Base-by-base conservation (phyloP, 1,140 invertebrate species). In the Drosophila arawakana region DNA sequence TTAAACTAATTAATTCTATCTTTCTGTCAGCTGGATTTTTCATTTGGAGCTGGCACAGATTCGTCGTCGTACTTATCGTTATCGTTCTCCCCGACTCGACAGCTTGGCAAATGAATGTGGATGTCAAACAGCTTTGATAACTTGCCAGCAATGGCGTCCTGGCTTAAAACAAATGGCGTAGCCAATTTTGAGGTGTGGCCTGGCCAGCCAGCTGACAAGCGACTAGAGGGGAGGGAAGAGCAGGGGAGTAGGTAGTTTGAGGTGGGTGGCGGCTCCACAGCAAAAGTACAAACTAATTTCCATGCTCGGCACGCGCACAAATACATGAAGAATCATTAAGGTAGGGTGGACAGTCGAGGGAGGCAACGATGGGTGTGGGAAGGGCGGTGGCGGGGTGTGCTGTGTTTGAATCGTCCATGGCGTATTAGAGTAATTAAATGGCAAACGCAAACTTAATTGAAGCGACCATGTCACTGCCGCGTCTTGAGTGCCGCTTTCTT, bases 371-470 rank as follows among this genome's bases (percentile, higher is more conserved):
- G 18, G 18, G 18, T 21, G 18, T 21, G 3, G 25, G 25, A 30
- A 3, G 25, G 25, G 25, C 59, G 78, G 58, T 73, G 73, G 49
- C 47, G 58, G 13, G 58, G 25, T 30, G 2, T 30, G 25, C 25
- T 30, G 3, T 34, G 67, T 21, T 57, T 65, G 67, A 15, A 59
- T 18, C 35, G 61, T 72, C 44, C 54, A 34, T 59, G n/a, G 65
- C 47, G 67, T 84, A 91, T 91, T 88, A 88, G 71, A 89, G 76
- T 91, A 91, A 91, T 91, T 91, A 91, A 91, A 91, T 88, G 84
- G 75, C 88, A 72, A 84, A 76, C 78, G 75, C 68, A 76, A 81
- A 79, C 76, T 80, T 91, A 89, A 91, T 91, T 91, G 88, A 70
- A 88, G 79, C 52, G 30, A 34, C 57, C 75, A 73, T 62, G 54